Evolutionary conservation across 2,113 vertebrate genomes (phyloP), one percentile per base, ranked within the genome.

Genomic region (Semicossyphus pulcher): DNA sequence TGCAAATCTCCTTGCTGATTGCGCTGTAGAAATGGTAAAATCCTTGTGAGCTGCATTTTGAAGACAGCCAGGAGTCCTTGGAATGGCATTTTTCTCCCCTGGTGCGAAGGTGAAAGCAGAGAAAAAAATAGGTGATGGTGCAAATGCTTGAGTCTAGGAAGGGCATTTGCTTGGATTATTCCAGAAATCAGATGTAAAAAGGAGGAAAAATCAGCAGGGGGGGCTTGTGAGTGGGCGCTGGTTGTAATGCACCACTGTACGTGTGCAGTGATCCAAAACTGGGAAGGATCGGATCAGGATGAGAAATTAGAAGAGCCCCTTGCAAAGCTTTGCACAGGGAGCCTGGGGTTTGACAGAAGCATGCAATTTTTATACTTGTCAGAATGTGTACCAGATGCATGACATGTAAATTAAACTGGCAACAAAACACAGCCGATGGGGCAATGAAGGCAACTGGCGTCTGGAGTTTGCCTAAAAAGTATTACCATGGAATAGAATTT

Each of bases 321-420:
- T 23, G 45, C 42, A 36, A 69, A 64, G 78, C 64, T 81, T 80
- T 48, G 58, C 44, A 29, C 76, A 62, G 41, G 68, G 84, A 88
- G 88, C 89, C 79, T 84, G 85, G 72, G 86, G 76, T 89, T 80
- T 85, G 82, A 83, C 69, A 58, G 85, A 82, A 83, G 73, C 53
- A 42, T 72, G 76, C 65, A 78, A 81, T 90, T 89, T 88, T 84
- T 89, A 87, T 75, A 81, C 82, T 87, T 89, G 87, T 92, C 89
- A 92, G 73, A 87, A 74, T 85, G 72, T 70, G 56, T 86, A 76
- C 62, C 65, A 76, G 59, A 86, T 87, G 67, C 81, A 80, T 85
- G 79, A 88, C 87, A 88, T 92, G 88, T 88, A 92, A 92, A 92
- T 74, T 75, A 79, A 81, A 76, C 74, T 85, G 88, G 88, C 87